Base-by-base conservation (phyloP, 2,888 invertebrate genomes). In the Malacosoma neustria region DNA sequence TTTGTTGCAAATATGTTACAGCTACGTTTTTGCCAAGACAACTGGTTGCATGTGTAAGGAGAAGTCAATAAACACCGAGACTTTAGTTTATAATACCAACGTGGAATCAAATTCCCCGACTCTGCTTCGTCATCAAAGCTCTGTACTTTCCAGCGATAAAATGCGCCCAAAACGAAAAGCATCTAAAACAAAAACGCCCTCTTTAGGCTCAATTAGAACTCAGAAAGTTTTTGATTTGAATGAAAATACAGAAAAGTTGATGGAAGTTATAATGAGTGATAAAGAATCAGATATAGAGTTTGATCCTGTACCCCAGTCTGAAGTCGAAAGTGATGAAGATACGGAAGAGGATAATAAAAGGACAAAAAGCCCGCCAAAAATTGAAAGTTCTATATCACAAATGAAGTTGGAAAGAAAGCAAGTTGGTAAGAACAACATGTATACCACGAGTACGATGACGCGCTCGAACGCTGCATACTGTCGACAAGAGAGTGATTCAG, bases 181-280 rank as follows among this genome's bases (percentile, higher is more conserved):
- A 11, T 46, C 60, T 0, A 65, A 53, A 48, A 49, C 56, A 1
- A 71, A 61, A 51, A 48, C 61, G 5, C 50, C 64, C 6, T 72
- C 73, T 2, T 36, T 59, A 2, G 61, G 60, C 1, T 68, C 74
- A 2, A 34, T 64, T 13, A 57, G 43, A 35, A 71, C 70, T 0
- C 72, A 74, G 44, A 69, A 57, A 46, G 76, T 82, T 12, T 81
- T 68, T 50, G 81, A 85, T 49, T 45, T 81, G 33, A 75, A 82
- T 39, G 79, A 80, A 30, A 75, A 80, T 35, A 60, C 61, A 1
- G 80, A 82, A 45, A 75, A 73, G 40, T 15, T 70, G 3, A 79
- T 82, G 79, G 54, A 62, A 0, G 61, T 79, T 4, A 65, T 72
- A 33, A 54, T 73, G 56, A 77, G 72, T 40, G 71, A 64, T 9